These are phyloP conservation scores for Actinostola sp. DNA, from an alignment of 92 coral and sea anemone species.

Conservation along the genomic window DNA sequence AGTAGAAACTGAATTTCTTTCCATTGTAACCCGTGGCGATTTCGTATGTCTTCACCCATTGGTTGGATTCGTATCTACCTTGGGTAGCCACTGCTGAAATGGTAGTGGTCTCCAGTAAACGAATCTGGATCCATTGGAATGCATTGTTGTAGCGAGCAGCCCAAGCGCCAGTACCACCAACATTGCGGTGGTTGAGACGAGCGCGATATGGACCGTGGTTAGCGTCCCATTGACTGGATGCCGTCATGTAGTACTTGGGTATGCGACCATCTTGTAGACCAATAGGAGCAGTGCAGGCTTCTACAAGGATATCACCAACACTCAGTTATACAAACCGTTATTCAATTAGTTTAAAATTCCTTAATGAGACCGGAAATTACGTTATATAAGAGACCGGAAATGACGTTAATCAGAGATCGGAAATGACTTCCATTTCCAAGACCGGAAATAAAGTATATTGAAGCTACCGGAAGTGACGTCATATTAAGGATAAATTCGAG, in stretches of 20 bases:
- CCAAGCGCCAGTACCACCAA: conserved; percentile 88
- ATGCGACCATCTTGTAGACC: conserved; percentile 85
- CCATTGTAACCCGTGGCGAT: conserved; percentile 60
- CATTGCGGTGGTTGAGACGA: conserved; percentile 67
- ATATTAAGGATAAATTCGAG: background rate
- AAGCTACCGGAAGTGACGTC: too few relatives aligned
- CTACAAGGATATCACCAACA: conserved; percentile 9
- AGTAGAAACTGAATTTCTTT: conserved; percentile 43
- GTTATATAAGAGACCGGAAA: too few relatives aligned
- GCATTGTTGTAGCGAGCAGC: conserved; percentile 75
- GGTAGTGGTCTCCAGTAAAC: conserved; percentile 60
- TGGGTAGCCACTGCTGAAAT: conserved; percentile 76
- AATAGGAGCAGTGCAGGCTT: conserved; percentile 61
- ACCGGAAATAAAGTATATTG: too few relatives aligned
- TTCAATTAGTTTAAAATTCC: too few relatives aligned
- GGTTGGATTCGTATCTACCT: conserved; percentile 84
- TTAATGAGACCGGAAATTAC: too few relatives aligned
- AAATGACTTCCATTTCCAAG: too few relatives aligned
- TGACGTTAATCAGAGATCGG: too few relatives aligned
- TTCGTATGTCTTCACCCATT: conserved; percentile 83
- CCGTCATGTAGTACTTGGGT: conserved; percentile 51
- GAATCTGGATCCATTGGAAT: conserved; percentile 80
- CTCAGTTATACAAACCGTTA: background rate
- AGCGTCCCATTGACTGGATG: conserved; percentile 72
- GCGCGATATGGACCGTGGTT: conserved; percentile 80